These are phyloP conservation scores for Drosophila dives DNA, from an alignment of 2,888 invertebrate genomes.

Conservation along the genomic window DNA sequence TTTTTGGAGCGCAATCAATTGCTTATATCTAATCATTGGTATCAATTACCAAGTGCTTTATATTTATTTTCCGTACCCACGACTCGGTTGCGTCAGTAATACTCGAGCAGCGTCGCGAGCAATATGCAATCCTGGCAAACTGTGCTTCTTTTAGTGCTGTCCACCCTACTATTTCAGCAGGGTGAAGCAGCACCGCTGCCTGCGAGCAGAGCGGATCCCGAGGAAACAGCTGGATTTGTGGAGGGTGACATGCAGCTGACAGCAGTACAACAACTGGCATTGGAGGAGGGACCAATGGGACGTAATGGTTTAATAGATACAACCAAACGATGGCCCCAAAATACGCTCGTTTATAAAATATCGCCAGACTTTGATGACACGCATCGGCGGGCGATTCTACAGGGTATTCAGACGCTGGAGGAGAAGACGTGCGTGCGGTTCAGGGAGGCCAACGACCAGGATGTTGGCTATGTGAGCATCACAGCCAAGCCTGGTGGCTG, in stretches of 20 bases:
- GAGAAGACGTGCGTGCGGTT: slow-evolving; percentile 90
- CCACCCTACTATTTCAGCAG: slow-evolving; percentile 10
- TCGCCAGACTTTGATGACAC: slow-evolving; percentile 78
- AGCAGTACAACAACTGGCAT: slow-evolving; percentile 49
- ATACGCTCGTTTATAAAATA: slow-evolving; percentile 87
- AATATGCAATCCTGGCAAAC: slow-evolving; percentile 40
- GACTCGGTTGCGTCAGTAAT: slow-evolving; percentile 32
- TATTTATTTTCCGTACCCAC: slow-evolving; percentile 44
- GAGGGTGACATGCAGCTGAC: slow-evolving; percentile 92
- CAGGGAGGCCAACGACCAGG: slow-evolving; percentile 86
- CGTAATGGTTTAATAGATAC: slow-evolving; percentile 88
- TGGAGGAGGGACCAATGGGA: slow-evolving; percentile 42
- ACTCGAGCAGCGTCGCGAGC: slow-evolving; percentile 44
- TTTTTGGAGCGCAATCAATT: slow-evolving; percentile 47
- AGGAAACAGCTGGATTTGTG: slow-evolving; percentile 89
- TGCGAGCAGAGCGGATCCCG: slow-evolving; percentile 86
- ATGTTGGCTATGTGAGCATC: slow-evolving; percentile 69
- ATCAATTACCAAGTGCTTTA: slow-evolving; percentile 10
- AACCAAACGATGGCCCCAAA: slow-evolving; percentile 88
- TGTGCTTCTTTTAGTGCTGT: slow-evolving; percentile 41
- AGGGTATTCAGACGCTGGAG: slow-evolving; percentile 90
- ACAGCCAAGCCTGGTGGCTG: slow-evolving; percentile 87
- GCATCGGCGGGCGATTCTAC: slow-evolving; percentile 87
- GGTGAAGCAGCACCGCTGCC: slow-evolving; percentile 28
- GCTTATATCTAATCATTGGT: slow-evolving; percentile 48